Percentiles rank a stretch among this genome's conserved stretches.
These are phyloP conservation scores for Sphecodes monilicornis DNA, from an alignment of 2,888 invertebrate genomes.

Conservation along the genomic window DNA sequence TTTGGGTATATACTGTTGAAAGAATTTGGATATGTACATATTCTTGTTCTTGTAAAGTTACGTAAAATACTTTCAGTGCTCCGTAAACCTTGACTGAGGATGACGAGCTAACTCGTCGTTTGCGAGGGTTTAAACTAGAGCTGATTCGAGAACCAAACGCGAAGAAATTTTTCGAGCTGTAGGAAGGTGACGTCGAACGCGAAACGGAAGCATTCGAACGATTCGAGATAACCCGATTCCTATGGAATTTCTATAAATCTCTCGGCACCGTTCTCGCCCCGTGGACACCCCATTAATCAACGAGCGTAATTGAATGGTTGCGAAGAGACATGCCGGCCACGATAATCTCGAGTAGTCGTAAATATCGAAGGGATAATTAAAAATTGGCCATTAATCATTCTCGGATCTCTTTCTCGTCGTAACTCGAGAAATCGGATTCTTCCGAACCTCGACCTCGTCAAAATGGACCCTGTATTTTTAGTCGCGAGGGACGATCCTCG, in stretches of 20 bases:
- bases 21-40: no score
- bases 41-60: no score
- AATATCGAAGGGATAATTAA: slow-evolving; percentile 23
- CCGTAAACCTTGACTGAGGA: no score
- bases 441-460: neutral
- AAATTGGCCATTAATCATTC: slow-evolving; percentile 25
- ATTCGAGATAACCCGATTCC: neutral
- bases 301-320: neutral
- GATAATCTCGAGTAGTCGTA: neutral
- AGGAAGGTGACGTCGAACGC: neutral
- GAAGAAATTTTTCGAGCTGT: neutral
- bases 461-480: neutral
- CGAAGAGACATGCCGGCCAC: neutral
- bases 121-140: neutral
- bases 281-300: slow-evolving; percentile 17
- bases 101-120: no score
- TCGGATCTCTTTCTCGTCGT: slow-evolving; percentile 4
- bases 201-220: neutral
- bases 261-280: neutral
- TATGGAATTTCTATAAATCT: neutral
- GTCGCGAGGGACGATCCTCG: neutral
- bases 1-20: no score
- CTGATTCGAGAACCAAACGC: neutral
- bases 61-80: neutral
- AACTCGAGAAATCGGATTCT: neutral